phyloP scores from a whole-genome alignment of 1,140 invertebrate genomes.

The Eurosta solidaginis region DNA sequence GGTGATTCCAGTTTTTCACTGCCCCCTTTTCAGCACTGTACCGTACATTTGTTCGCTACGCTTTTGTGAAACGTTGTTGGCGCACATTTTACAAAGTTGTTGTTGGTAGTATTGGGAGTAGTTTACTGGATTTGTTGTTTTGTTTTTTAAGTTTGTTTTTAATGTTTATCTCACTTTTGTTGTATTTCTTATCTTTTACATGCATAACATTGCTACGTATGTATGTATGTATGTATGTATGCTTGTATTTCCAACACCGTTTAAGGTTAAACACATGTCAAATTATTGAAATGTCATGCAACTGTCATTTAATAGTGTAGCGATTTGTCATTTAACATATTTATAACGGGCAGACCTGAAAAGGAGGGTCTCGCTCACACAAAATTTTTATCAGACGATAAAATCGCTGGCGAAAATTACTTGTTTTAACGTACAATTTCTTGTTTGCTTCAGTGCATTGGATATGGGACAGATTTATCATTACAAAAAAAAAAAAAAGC shows the following conservation, averaged over 20 bases:
- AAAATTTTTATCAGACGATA: background rate
- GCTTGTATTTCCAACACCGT: background rate
- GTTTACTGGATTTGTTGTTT: background rate
- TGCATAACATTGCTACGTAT: background rate
- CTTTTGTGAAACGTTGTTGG: background rate
- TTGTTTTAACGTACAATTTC: background rate
- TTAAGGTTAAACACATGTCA: slow-evolving; percentile 28
- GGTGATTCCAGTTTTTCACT: slow-evolving; percentile 35
- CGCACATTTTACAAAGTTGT: background rate
- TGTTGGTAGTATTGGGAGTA: background rate
- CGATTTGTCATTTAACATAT: slow-evolving; percentile 4
- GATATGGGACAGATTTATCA: too few relatives aligned
- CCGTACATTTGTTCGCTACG: background rate
- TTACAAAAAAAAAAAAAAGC: too few relatives aligned
- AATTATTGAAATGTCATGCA: slow-evolving; percentile 27
- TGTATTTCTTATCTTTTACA: slow-evolving; percentile 12
- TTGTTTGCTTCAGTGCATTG: background rate
- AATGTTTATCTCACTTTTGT: slow-evolving; percentile 9
- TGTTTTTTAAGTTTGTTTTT: background rate
- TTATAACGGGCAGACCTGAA: background rate
- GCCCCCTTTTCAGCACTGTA: background rate
- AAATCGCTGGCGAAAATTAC: background rate
- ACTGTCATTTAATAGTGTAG: background rate
- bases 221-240: background rate
- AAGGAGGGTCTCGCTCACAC: background rate